Base-by-base conservation (phyloP, 2,888 invertebrate species). In the Spilosoma lubricipeda region DNA sequence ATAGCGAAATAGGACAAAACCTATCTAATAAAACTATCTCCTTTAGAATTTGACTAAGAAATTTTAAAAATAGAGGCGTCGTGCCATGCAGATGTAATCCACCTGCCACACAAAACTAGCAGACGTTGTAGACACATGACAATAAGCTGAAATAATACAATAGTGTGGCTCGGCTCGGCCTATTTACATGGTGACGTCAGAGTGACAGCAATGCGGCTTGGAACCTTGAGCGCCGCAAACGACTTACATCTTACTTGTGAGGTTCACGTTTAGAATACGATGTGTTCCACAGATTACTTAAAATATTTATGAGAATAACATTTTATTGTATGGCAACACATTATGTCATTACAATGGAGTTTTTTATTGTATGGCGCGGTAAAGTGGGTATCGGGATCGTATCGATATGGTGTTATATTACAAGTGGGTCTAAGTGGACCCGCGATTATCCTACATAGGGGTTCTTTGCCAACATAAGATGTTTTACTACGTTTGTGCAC, bases 161-260 rank as follows among this genome's bases (percentile, higher is more conserved):
- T 56, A 73, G 76, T 76, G 52, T 71, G 45, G 33, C 65, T 65
- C 59, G 30, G 80, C 20, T 71, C 75, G 77, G 65, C 76, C 77
- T 76, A 80, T 77, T 80, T 82, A 74, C 70, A 67, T 36, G 30
- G 27, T 82, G 82, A 82, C 84, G 82, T 82, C 80, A 84, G 52
- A 71, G 74, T 39, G 76, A 70, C 84, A 66, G 78, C 80, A 80
- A 71, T 83, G 84, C 82, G 70, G 64, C 45, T 42, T 59, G 69
- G 59, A 69, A 69, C 64, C 73, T 69, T 72, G 33, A 45, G 72
- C 27, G 30, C 48, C 63, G 45, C 64, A 30, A 33, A 64, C 45
- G 64, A 45, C 48, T 30, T 33, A 45, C 64, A 48, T 65, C 42
- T 15, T 15, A 71, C 30, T 65, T 65, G 64, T 65, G 45, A 63